These are phyloP conservation scores for Anabas testudineus DNA, from an alignment of 2,797 vertebrate species.

Conservation along the genomic window DNA sequence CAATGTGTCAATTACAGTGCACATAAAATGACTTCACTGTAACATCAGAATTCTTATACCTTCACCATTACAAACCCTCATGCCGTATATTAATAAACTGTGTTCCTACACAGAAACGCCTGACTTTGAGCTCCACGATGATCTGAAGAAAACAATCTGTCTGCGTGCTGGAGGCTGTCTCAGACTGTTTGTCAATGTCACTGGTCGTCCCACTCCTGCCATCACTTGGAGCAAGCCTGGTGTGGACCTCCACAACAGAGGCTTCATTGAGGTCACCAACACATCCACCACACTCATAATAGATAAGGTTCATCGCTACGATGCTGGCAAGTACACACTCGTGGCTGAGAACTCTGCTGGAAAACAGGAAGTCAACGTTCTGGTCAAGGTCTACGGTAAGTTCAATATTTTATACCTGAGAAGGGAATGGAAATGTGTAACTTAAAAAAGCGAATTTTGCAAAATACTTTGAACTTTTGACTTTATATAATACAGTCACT, in stretches of 20 bases:
- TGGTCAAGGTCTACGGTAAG: conserved; percentile 97
- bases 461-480: too few species aligned
- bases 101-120: conserved; percentile 89
- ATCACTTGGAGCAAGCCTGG: conserved; percentile 95
- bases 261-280: conserved; percentile 93
- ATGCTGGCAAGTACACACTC: conserved; percentile 96
- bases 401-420: background rate
- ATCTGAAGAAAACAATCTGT: conserved; percentile 96
- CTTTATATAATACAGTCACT: background rate
- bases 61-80: background rate
- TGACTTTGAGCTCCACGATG: conserved; percentile 96
- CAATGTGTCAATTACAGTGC: background rate
- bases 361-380: conserved; percentile 94
- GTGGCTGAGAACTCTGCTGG: conserved; percentile 96
- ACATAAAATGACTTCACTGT: background rate
- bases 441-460: background rate
- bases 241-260: conserved; percentile 92
- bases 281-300: conserved; percentile 93
- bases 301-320: conserved; percentile 97
- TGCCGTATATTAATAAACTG: background rate
- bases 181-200: conserved; percentile 90
- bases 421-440: background rate
- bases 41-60: background rate
- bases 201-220: conserved; percentile 91
- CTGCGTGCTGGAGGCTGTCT: conserved; percentile 93